Evolutionary conservation across 2,888 invertebrate genomes (phyloP), one percentile per base, ranked within the genome.

Genomic region (Drosophila bunnanda): DNA sequence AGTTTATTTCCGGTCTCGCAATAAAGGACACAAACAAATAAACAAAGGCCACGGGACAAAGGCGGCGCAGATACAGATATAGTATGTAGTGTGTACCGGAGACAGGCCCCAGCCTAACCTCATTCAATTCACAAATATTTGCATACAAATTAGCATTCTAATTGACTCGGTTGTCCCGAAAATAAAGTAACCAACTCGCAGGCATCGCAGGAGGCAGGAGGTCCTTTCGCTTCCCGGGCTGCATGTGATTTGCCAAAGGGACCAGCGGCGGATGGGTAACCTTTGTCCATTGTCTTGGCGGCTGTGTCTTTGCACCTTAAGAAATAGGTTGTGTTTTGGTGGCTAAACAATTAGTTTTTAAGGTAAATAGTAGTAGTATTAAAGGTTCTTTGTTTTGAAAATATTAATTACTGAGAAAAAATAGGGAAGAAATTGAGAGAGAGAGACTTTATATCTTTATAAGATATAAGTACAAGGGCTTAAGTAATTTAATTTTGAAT

Each of bases 91-190:
- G 39, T 15, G 20, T 7, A 54, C 41, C 20, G 12, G 48, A 52
- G 50, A 10, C 41, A 57, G 34, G 8, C 6, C n/a, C 36, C 65
- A 53, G 55, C 52, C 34, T 32, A 54, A 62, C 69, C 75, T 68
- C 54, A 78, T 62, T 64, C 60, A 76, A 52, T 79, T 83, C 78
- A 69, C 88, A 86, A 78, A 84, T 84, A 85, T 85, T 85, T 85
- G 89, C 84, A 85, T 85, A 87, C 78, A 89, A 85, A 85, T 85
- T 87, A 85, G 89, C 80, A 85, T 89, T 89, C 82, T 84, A 87
- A 87, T 87, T 89, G 89, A 81, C 88, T 89, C 58, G 76, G 46
- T 28, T n/a, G 50, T 55, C 83, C 76, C 64, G 59, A 68, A 80
- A 88, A 75, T 86, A 80, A 80, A 83, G 60, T 88, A 76, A 78